Evolutionary conservation across 2,797 vertebrate species (phyloP).

Genomic region (Labroides dimidiatus): DNA sequence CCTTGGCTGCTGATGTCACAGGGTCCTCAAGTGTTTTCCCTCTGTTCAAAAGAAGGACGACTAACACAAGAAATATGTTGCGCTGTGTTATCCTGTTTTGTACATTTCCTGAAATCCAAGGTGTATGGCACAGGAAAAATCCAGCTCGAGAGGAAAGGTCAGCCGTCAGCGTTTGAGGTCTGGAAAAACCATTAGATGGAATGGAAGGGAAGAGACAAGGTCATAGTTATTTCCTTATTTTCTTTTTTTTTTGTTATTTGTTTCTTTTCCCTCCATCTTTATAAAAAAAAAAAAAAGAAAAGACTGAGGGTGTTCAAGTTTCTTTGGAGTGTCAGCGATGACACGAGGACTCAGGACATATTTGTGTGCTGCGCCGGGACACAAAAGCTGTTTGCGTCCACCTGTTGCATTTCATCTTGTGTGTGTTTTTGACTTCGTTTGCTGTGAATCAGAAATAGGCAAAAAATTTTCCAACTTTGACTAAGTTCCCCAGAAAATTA

Average conservation of each 20-base stretch:
- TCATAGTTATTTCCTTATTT: constrained; percentile 73
- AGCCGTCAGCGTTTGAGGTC: constrained; percentile 59
- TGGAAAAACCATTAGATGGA: constrained; percentile 79
- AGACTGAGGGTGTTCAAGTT: constrained; percentile 23
- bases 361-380: no score
- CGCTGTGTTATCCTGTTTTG: constrained; percentile 78
- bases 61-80: constrained; percentile 71
- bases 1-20: constrained; percentile 65
- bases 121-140: constrained; percentile 75
- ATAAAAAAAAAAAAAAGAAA: constrained; percentile 8
- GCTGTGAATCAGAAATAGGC: not conserved
- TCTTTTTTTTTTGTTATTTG: constrained; percentile 43
- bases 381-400: constrained; percentile 3
- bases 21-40: constrained; percentile 54
- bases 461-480: no score
- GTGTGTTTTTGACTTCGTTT: constrained; percentile 6
- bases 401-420: not conserved
- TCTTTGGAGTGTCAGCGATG: constrained; percentile 42
- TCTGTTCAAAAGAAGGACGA: constrained; percentile 49
- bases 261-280: constrained; percentile 68
- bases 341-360: constrained; percentile 41
- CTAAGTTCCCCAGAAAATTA: no score
- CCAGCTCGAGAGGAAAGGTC: constrained; percentile 63
- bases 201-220: constrained; percentile 76
- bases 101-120: constrained; percentile 81